Conservation (phyloP, 2,113 vertebrate genomes). For the Todiramphus saurophagus region DNA sequence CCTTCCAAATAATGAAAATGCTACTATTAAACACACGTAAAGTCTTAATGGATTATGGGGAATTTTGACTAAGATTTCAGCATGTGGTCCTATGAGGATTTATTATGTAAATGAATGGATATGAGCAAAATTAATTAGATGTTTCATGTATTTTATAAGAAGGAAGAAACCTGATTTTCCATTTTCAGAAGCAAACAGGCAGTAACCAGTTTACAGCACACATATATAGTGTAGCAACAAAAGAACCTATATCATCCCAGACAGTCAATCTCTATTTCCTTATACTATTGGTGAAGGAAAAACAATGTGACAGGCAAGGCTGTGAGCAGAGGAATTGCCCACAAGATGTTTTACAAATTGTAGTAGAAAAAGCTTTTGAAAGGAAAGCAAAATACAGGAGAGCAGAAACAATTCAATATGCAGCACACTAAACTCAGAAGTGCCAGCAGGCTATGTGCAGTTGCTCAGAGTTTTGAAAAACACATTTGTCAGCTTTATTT, state of each 20-base stretch:
- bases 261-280: conserved; percentile 19
- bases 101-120: conserved; percentile 8
- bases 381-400: conserved; percentile 38
- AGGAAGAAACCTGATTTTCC: background rate
- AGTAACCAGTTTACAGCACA: background rate
- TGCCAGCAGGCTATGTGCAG: conserved; percentile 25
- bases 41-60: background rate
- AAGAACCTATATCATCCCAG: conserved; percentile 4
- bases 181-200: conserved; percentile 4
- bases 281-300: background rate
- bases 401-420: conserved; percentile 51
- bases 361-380: conserved; percentile 36
- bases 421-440: conserved; percentile 38
- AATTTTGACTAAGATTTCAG: background rate
- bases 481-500: background rate
- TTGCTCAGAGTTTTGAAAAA: conserved; percentile 24
- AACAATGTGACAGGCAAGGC: conserved; percentile 37
- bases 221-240: conserved; percentile 4
- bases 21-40: background rate
- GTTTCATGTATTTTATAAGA: background rate
- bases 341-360: conserved; percentile 48
- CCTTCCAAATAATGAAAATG: background rate
- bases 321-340: conserved; percentile 36
- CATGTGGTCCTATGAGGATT: background rate
- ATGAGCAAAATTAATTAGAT: background rate